Base-by-base conservation (phyloP, 2,888 invertebrate genomes). In the Andrena minutula region DNA sequence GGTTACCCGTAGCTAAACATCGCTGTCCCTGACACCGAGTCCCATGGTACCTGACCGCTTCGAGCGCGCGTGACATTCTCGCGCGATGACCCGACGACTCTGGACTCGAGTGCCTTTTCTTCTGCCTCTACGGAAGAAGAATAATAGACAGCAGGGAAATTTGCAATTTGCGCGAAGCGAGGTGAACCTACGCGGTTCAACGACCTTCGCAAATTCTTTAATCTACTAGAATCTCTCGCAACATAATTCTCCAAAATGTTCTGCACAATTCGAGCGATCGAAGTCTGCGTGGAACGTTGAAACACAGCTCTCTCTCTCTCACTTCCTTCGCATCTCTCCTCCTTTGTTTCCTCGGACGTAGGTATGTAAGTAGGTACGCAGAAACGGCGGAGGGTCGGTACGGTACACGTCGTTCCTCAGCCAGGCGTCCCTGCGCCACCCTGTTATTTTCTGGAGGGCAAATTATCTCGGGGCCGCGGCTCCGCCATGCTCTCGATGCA, bases 381-480 rank as follows among this genome's bases (percentile, higher is more conserved):
- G 75, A 71, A 61, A 73, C 47, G 61, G 47, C 32, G 35, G 49
- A 61, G 66, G 69, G 69, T 30, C 64, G 83, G 80, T 77, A 80
- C 75, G 63, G 79, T 84, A 74, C 87, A 87, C 81, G 89, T 89
- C 85, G 87, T 86, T 80, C 79, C 51, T 12, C 75, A 77, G 79
- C 75, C 86, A 63, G 79, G 86, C 90, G 89, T 88, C 89, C 88
- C 90, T 89, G 84, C 89, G 85, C 89, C 92, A 93, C 92, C 92
- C 92, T 91, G 91, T 93, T 92, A 92, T 92, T 92, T 93, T 92
- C 92, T 89, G 81, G 88, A 89, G 91, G 91, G 92, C 90, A 92
- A 92, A 93, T 92, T 92, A 92, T 92, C 90, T 86, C 86, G 79
- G 74, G 75, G 80, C 73, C 71, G 77, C 75, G 69, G 78, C 56